Evolutionary conservation across 2,888 invertebrate species (phyloP), one percentile per base, ranked within the genome.

Genomic region (Drosophila kokeensis): DNA sequence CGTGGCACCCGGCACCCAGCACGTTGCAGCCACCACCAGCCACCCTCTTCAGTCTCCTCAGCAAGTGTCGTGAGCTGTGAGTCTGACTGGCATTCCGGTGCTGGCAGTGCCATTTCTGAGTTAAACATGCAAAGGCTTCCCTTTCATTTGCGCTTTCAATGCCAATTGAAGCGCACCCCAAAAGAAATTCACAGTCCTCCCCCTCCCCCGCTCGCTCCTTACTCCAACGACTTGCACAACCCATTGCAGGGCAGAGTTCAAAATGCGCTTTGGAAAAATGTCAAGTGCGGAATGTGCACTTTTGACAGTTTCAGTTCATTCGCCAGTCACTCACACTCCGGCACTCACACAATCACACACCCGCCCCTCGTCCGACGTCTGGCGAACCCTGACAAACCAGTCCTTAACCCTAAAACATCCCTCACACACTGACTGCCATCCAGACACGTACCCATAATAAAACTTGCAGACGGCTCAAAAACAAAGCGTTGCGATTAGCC

Each of bases 281-380:
- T 91, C 90, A 91, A 90, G 84, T 87, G 81, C 82, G 89, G 86
- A 88, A 90, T 90, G 90, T 90, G 91, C 90, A 91, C 90, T 90
- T 91, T 90, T 91, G 90, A 90, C 90, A 90, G 90, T 90, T 91
- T 90, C 87, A 87, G 85, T 82, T 88, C 87, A 86, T 86, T 82
- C 83, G 81, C 58, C 75, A 83, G 79, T 76, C 83, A 81, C 49
- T 71, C 78, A 76, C 69, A 67, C 59, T 24, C 45, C 49, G 42
- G 27, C 42, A 52, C 53, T 54, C 42, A 38, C 57, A 40, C 54
- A 21, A 50, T 27, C 18, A 27, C 59, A 18, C 27, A 57, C 40
- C 55, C 59, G 48, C 27, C 69, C 40, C 57, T 45, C 40, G 38
- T 53, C 66, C 40, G 71, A 49, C 38, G 48, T 53, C 58, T 59